Conservation (phyloP, 2,888 invertebrate genomes). For the Elmis aenea region DNA sequence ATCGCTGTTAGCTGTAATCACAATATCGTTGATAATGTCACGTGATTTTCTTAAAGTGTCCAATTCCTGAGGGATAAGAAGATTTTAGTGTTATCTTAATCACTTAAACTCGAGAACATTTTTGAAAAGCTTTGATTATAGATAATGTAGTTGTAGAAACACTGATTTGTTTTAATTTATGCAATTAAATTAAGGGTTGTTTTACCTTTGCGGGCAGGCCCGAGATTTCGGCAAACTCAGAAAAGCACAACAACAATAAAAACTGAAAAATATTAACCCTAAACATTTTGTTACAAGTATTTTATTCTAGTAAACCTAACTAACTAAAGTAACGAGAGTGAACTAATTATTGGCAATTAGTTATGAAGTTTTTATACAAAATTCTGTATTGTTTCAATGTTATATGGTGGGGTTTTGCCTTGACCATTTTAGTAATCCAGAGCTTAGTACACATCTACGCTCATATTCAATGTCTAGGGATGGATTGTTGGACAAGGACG, state of each 20-base stretch:
- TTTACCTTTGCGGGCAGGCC: neutral
- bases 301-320: slow-evolving; percentile 4
- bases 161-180: no score
- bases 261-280: slow-evolving; percentile 7
- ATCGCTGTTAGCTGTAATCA: slow-evolving; percentile 9
- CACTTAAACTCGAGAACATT: no score
- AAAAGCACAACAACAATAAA: slow-evolving; percentile 7
- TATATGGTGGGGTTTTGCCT: slow-evolving; percentile 33
- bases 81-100: no score
- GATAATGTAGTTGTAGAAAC: no score
- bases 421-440: slow-evolving; percentile 31
- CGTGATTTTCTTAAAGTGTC: neutral
- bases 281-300: slow-evolving; percentile 8
- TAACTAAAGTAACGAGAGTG: slow-evolving; percentile 13
- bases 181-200: neutral
- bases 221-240: no score
- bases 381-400: slow-evolving; percentile 31
- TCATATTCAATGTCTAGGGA: slow-evolving; percentile 33
- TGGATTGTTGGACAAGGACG: slow-evolving; percentile 31
- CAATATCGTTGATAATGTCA: slow-evolving; percentile 8
- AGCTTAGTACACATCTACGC: slow-evolving; percentile 24
- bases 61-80: slow-evolving; percentile 6
- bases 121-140: no score
- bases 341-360: slow-evolving; percentile 28
- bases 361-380: slow-evolving; percentile 33